Evolutionary conservation across 2,113 vertebrate species (phyloP).

Genomic region (Seriola quinqueradiata): DNA sequence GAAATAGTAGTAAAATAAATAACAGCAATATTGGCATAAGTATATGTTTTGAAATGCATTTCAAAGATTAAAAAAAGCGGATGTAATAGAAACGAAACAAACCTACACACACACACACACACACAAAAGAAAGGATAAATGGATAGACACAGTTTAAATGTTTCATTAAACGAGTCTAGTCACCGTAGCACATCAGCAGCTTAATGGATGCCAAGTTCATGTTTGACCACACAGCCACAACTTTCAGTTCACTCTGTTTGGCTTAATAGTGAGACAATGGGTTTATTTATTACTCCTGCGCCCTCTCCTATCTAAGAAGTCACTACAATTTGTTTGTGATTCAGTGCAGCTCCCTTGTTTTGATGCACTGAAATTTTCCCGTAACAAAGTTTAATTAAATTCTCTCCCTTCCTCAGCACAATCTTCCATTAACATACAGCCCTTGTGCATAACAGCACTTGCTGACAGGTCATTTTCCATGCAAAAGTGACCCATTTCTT

Average conservation of each 20-base stretch:
- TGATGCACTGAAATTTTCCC: neutral
- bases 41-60: too few species aligned
- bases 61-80: neutral
- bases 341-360: neutral
- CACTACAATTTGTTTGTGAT: constrained; percentile 2
- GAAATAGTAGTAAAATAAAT: too few species aligned
- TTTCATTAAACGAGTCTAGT: neutral
- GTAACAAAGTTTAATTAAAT: constrained; percentile 9
- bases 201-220: neutral
- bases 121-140: too few species aligned
- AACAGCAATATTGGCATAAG: too few species aligned
- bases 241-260: neutral
- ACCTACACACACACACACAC: too few species aligned
- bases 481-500: constrained; percentile 6
- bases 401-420: neutral
- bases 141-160: neutral
- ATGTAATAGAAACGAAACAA: neutral
- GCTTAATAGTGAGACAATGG: neutral
- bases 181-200: neutral
- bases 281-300: neutral
- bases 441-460: neutral
- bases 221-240: neutral
- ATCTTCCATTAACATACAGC: constrained; percentile 1
- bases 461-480: constrained; percentile 1
- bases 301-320: neutral